A percentile compares a stretch with the other conserved stretches of the same genome.
phyloP scores from a whole-genome alignment of 2,888 invertebrate genomes.

The Pterostichus madidus region DNA sequence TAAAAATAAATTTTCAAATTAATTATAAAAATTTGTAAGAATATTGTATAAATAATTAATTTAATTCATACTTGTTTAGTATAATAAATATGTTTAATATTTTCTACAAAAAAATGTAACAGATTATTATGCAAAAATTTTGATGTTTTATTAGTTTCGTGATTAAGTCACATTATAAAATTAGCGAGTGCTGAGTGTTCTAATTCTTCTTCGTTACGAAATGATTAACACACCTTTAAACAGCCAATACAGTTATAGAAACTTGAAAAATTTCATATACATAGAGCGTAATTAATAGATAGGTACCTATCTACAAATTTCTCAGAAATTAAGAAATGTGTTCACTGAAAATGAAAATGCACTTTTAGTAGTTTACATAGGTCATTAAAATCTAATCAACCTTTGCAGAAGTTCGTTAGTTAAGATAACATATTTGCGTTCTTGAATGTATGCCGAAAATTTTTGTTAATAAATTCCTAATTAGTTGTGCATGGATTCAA shows the following conservation, averaged over 20 bases:
- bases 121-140: conserved; percentile 24
- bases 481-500: conserved; percentile 20
- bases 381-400: conserved; percentile 8
- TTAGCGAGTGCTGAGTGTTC: conserved; percentile 18
- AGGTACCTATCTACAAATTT: too few relatives aligned
- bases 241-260: conserved; percentile 30
- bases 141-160: conserved; percentile 38
- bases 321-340: too few relatives aligned
- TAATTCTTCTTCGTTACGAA: conserved; percentile 36
- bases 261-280: not conserved
- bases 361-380: too few relatives aligned
- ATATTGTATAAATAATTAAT: too few relatives aligned
- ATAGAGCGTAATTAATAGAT: too few relatives aligned
- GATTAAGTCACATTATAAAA: conserved; percentile 34
- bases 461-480: conserved; percentile 35
- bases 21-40: too few relatives aligned
- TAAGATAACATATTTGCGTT: not conserved
- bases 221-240: conserved; percentile 43
- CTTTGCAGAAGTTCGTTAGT: conserved; percentile 10
- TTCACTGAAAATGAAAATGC: too few relatives aligned
- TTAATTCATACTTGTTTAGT: not conserved
- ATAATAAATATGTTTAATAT: conserved; percentile 13
- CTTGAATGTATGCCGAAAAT: conserved; percentile 40
- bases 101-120: conserved; percentile 40
- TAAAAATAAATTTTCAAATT: too few relatives aligned